Percentiles rank a stretch among this genome's conserved stretches.
Conservation (phyloP, 2,888 invertebrate genomes). For the Neuroscelio doddi region DNA sequence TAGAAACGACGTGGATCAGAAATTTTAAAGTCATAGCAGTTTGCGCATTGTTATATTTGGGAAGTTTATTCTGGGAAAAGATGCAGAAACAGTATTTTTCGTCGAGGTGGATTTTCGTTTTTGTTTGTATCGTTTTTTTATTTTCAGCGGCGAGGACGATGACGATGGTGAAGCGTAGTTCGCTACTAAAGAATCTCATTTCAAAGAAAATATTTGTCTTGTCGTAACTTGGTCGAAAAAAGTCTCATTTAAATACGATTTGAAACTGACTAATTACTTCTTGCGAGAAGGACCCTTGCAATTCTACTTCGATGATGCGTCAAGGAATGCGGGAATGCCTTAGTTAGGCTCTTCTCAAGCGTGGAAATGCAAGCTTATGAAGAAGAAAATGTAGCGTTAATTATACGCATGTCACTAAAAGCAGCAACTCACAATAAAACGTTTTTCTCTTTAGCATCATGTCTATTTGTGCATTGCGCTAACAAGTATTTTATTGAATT, state of each 20-base stretch:
- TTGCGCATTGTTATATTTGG: too few relatives aligned
- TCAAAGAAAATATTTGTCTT: slow-evolving; percentile 38
- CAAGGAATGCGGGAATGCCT: slow-evolving; percentile 27
- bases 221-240: slow-evolving; percentile 20
- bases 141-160: neutral
- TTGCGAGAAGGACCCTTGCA: slow-evolving; percentile 14
- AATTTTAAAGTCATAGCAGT: too few relatives aligned
- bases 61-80: too few relatives aligned
- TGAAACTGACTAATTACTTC: slow-evolving; percentile 34
- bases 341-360: slow-evolving; percentile 15
- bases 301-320: slow-evolving; percentile 26
- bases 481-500: too few relatives aligned
- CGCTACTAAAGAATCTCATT: slow-evolving; percentile 33
- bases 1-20: too few relatives aligned
- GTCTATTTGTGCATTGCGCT: neutral
- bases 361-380: neutral
- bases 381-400: slow-evolving; percentile 24
- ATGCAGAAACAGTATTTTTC: too few relatives aligned
- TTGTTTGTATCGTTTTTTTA: slow-evolving; percentile 25
- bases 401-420: slow-evolving; percentile 24
- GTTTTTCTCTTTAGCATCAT: neutral
- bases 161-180: too few relatives aligned
- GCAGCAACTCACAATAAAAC: neutral
- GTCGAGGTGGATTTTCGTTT: slow-evolving; percentile 14
- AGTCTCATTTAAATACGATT: slow-evolving; percentile 34